These are phyloP conservation scores for Sarotherodon lohbergeri DNA, from an alignment of 2,113 vertebrate genomes.

Conservation along the genomic window DNA sequence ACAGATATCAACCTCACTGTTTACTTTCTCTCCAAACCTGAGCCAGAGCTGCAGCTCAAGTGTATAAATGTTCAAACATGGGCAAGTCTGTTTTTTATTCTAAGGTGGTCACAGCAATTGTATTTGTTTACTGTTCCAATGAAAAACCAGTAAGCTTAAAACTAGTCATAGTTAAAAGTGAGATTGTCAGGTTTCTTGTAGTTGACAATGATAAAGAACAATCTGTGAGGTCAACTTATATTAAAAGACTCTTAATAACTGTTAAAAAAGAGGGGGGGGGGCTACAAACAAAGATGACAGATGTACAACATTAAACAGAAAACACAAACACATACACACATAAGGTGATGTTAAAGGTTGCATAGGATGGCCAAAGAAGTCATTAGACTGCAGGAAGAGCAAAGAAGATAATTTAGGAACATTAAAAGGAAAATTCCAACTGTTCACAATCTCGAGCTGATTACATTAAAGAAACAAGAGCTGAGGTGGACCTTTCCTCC, in stretches of 20 bases:
- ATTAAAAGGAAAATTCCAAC: not conserved
- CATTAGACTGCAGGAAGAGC: not conserved
- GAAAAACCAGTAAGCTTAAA: not conserved
- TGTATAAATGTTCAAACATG: not conserved
- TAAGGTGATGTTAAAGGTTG: not conserved
- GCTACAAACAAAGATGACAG: not conserved
- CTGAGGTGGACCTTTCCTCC: not conserved
- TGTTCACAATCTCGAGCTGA: not conserved
- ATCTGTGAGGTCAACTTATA: not conserved
- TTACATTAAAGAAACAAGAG: not conserved
- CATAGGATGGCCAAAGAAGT: constrained; percentile 6
- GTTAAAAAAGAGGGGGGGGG: not conserved
- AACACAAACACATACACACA: not conserved
- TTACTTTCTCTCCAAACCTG: not conserved
- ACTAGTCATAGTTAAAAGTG: not conserved
- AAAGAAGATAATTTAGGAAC: not conserved
- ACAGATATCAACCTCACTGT: not conserved
- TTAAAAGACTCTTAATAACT: not conserved
- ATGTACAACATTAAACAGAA: not conserved
- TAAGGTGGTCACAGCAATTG: not conserved
- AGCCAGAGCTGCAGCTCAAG: not conserved
- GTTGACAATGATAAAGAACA: not conserved
- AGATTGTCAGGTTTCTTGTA: not conserved
- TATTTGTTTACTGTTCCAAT: not conserved
- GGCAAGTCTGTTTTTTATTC: not conserved